phyloP scores from a whole-genome alignment of 2,113 vertebrate species.

The Daubentonia madagascariensis region DNA sequence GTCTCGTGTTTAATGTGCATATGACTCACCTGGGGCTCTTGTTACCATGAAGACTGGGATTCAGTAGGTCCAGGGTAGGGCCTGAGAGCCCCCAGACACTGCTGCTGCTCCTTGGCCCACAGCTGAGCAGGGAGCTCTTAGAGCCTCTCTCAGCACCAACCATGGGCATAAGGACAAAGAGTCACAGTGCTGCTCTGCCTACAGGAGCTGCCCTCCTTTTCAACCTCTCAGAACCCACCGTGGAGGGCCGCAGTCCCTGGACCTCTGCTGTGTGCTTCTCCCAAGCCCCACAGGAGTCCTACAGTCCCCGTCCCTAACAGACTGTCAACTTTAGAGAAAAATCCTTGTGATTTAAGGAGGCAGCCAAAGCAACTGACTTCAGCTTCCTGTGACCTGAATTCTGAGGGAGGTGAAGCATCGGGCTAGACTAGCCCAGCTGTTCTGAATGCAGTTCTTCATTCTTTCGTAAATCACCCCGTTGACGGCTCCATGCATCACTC shows the following conservation, averaged over 20 bases:
- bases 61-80: not conserved
- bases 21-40: too few species aligned
- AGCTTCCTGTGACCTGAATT: not conserved
- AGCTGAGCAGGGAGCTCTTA: not conserved
- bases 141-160: fast-evolving
- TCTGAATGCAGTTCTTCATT: too few species aligned
- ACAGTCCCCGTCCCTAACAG: too few species aligned
- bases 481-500: not conserved
- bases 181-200: too few species aligned
- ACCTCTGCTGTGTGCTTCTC: too few species aligned
- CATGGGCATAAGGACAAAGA: too few species aligned
- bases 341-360: too few species aligned
- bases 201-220: not conserved
- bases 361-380: not conserved
- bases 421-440: not conserved
- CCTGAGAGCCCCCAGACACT: fast-evolving
- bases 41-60: not conserved
- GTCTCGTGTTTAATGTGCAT: not conserved
- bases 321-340: not conserved
- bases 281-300: fast-evolving
- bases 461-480: not conserved
- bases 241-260: fast-evolving
- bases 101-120: fast-evolving
- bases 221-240: fast-evolving
- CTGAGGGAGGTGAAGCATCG: too few species aligned